phyloP scores from a whole-genome alignment of 2,888 invertebrate species.

The Drosophila fulvimacula region DNA sequence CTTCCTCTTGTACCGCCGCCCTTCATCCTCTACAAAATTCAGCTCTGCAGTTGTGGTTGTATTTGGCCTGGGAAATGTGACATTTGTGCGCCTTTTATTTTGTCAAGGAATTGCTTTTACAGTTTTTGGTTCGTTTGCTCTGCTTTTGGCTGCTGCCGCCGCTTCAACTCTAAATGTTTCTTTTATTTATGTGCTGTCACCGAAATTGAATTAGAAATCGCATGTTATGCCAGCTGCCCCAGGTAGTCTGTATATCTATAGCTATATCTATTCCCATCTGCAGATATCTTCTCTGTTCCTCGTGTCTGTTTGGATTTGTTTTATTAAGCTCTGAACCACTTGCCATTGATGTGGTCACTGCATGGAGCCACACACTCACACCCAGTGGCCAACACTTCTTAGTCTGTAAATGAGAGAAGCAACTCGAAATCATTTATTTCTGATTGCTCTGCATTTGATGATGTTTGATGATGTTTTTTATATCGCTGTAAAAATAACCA shows the following conservation, averaged over 20 bases:
- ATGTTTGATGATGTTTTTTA: neutral
- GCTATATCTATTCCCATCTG: constrained; percentile 2
- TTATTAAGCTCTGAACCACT: constrained; percentile 38
- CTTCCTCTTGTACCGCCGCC: neutral
- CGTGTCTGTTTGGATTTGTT: constrained; percentile 27
- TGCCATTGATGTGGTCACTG: constrained; percentile 29
- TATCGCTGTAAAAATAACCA: neutral
- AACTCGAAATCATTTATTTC: constrained; percentile 4
- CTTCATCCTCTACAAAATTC: constrained; percentile 31
- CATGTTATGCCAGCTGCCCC: constrained; percentile 67
- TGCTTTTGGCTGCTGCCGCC: constrained; percentile 53
- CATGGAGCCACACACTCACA: constrained; percentile 16
- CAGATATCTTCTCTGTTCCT: neutral
- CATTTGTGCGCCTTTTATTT: constrained; percentile 74
- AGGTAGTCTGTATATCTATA: constrained; percentile 23
- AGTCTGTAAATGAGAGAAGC: constrained; percentile 8
- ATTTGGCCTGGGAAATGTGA: constrained; percentile 73
- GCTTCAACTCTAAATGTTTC: constrained; percentile 64
- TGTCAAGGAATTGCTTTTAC: constrained; percentile 77
- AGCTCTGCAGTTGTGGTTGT: constrained; percentile 55
- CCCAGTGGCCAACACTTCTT: neutral
- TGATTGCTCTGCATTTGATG: constrained; percentile 6
- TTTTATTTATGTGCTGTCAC: constrained; percentile 77
- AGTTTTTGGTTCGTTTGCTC: constrained; percentile 66
- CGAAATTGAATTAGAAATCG: constrained; percentile 76